Evolutionary conservation across 2,888 invertebrate genomes (phyloP), one percentile per base, ranked within the genome.

Genomic region (Anticlea derivata): DNA sequence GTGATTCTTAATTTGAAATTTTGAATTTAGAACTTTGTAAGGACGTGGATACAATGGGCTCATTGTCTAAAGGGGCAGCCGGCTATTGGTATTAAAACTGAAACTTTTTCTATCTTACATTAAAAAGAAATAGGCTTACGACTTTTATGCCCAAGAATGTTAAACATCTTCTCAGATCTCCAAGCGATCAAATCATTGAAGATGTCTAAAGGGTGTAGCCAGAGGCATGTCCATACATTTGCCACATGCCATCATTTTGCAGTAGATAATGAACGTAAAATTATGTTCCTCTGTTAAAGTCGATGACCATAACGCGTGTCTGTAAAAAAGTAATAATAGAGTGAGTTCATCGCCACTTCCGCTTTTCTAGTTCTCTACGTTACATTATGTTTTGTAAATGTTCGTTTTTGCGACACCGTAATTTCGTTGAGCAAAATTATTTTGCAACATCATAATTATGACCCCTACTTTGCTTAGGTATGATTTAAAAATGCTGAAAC

Each of bases 1-100:
- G 43, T 47, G 38, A 51, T 63, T 59, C 59, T 62, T 65, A 48
- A 53, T 60, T 61, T 54, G 46, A 30, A 58, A 56, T 63, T 61
- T 63, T 46, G 57, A 62, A 49, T 62, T 60, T 60, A 10, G 46
- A 50, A 52, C 55, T 53, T 50, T 39, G 34, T 53, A 35, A 39
- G 33, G 59, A 47, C 22, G 20, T 49, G 35, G 23, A 29, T 33
- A 46, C 51, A 50, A 47, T 33, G 13, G 30, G 17, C 4, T 37
- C 20, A 22, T 40, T 50, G 50, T 40, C 33, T 51, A 51, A 27
- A 34, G n/a, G 7, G 27, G 35, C 40, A 30, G 37, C 23, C 34
- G 29, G 26, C 43, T 44, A 49, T 43, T 29, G 13, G 24, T n/a
- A 39, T 44, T 27, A 37, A 23, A 10, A 40, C 30, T 33, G 38